A percentile compares a stretch with the other conserved stretches of the same genome.
Conservation (phyloP, 2,797 vertebrate genomes). For the Carcharodon carcharias region DNA sequence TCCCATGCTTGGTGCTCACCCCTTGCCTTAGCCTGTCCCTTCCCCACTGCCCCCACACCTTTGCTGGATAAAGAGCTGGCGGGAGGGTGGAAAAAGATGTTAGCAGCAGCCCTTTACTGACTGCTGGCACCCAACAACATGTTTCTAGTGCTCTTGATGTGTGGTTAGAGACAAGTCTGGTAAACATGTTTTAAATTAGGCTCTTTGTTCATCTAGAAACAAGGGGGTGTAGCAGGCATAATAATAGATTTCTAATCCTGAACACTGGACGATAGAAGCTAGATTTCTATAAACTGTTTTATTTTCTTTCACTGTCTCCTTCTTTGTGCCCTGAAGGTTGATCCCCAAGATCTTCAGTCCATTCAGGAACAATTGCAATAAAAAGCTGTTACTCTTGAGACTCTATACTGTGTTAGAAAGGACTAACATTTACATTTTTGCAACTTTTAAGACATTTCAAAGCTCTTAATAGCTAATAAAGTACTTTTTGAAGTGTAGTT, state of each 20-base stretch:
- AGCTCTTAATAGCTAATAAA: background rate
- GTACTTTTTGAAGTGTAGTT: background rate
- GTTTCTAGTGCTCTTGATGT: background rate
- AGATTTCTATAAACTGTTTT: background rate
- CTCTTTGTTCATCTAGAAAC: background rate
- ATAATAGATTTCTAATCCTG: background rate
- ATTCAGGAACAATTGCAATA: background rate
- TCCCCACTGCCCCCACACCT: background rate
- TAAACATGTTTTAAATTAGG: background rate
- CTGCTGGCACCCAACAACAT: background rate
- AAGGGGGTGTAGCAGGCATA: background rate
- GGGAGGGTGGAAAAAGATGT: background rate
- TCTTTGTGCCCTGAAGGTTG: background rate
- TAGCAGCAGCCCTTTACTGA: background rate
- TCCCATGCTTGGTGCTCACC: too few relatives aligned
- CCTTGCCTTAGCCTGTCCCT: too few relatives aligned
- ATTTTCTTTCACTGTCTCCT: background rate
- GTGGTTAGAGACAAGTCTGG: background rate
- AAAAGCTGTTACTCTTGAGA: background rate
- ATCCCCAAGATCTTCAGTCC: background rate
- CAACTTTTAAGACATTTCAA: background rate
- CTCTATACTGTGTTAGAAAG: background rate
- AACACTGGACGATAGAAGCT: background rate
- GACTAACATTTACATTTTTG: background rate
- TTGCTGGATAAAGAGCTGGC: background rate